These are phyloP conservation scores for Lepisosteus oculatus DNA, from an alignment of 2,113 vertebrate genomes.

Conservation along the genomic window DNA sequence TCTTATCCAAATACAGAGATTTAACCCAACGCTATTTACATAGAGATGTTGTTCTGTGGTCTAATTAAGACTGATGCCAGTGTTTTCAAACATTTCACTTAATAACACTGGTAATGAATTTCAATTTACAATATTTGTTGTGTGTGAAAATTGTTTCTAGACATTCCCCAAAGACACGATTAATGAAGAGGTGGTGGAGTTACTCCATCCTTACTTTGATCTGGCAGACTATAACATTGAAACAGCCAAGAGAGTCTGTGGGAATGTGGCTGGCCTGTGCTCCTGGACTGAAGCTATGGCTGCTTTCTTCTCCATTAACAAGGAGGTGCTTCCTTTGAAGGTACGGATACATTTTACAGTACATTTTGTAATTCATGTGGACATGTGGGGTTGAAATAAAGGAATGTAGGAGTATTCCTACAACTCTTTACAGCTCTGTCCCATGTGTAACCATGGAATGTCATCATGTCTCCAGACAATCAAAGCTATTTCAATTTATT, in stretches of 20 bases:
- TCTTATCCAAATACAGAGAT: too few species aligned
- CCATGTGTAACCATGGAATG: too few species aligned
- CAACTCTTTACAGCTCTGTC: too few species aligned
- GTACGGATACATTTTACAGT: slow-evolving; percentile 45
- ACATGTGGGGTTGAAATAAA: neutral
- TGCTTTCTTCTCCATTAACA: slow-evolving; percentile 90
- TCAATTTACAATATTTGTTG: neutral
- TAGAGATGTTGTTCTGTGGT: too few species aligned
- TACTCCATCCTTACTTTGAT: slow-evolving; percentile 89
- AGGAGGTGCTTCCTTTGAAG: slow-evolving; percentile 93
- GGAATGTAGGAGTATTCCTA: too few species aligned
- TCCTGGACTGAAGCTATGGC: slow-evolving; percentile 97
- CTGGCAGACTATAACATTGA: slow-evolving; percentile 94
- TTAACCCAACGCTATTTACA: too few species aligned
- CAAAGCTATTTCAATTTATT: too few species aligned
- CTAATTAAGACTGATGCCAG: too few species aligned
- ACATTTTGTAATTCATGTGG: too few species aligned
- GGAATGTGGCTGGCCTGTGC: slow-evolving; percentile 90
- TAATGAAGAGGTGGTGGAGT: slow-evolving; percentile 89
- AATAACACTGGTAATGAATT: too few species aligned
- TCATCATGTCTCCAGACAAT: too few species aligned
- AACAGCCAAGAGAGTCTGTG: slow-evolving; percentile 86
- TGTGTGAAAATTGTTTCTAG: slow-evolving; percentile 43
- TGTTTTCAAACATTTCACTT: too few species aligned
- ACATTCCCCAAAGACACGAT: slow-evolving; percentile 96